A percentile compares a stretch with the other conserved stretches of the same genome.
Conservation (phyloP, 2,888 invertebrate species). For the Ichneumoninae sp. region DNA sequence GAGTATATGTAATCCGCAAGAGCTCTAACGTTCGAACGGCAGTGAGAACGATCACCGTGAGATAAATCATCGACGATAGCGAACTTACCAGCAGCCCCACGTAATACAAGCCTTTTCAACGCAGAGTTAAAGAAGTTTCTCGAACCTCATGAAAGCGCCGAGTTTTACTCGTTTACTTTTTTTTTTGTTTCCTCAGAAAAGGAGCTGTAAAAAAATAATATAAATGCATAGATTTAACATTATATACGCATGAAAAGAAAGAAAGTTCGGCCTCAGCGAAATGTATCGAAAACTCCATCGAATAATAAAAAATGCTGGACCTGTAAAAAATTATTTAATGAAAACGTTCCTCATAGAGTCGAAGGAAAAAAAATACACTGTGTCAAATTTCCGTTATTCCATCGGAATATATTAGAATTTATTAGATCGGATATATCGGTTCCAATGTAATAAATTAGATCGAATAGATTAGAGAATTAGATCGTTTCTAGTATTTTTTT, state of each 20-base stretch:
- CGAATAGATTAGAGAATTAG: too few relatives aligned
- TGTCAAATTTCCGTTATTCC: neutral
- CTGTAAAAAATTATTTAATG: too few relatives aligned
- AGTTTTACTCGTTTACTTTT: neutral
- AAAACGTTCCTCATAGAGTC: neutral
- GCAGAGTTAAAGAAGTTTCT: neutral
- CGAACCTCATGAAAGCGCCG: neutral
- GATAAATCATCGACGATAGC: slow-evolving; percentile 32
- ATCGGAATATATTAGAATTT: too few relatives aligned
- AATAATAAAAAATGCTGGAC: too few relatives aligned
- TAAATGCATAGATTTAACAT: neutral
- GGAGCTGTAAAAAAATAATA: neutral
- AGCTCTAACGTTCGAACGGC: slow-evolving; percentile 7
- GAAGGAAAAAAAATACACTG: neutral
- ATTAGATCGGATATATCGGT: too few relatives aligned
- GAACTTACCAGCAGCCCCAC: neutral
- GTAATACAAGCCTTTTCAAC: neutral
- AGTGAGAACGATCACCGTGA: neutral
- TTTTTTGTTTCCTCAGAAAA: neutral
- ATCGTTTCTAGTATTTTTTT: too few relatives aligned
- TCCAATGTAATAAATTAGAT: too few relatives aligned
- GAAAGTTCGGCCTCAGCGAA: too few relatives aligned
- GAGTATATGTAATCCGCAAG: slow-evolving; percentile 16
- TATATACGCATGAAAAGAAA: too few relatives aligned
- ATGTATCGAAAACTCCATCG: too few relatives aligned